These are phyloP conservation scores for Prenolepis imparis DNA, from an alignment of 2,888 invertebrate species.

Conservation along the genomic window DNA sequence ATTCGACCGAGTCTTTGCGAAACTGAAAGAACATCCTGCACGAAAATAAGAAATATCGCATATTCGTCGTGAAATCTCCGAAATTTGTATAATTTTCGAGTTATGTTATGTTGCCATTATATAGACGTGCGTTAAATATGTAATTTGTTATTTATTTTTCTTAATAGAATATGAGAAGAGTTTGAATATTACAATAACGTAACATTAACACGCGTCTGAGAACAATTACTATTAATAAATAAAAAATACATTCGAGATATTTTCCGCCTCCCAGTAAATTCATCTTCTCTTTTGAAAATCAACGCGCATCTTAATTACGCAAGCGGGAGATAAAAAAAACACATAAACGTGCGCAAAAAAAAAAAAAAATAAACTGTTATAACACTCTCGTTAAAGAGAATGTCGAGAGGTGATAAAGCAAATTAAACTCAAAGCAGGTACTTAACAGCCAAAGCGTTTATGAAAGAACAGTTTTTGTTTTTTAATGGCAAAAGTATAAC, in stretches of 20 bases:
- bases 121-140: background rate
- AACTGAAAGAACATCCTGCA: slow-evolving; percentile 1
- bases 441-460: slow-evolving; percentile 24
- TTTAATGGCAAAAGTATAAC: slow-evolving; percentile 4
- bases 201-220: background rate
- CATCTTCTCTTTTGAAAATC: background rate
- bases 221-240: background rate
- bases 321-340: background rate
- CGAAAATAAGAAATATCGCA: background rate
- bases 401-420: slow-evolving; percentile 3
- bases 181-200: background rate
- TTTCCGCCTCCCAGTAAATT: background rate
- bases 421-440: slow-evolving; percentile 40
- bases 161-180: background rate
- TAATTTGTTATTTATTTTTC: background rate
- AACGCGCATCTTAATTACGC: background rate
- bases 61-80: background rate
- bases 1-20: slow-evolving; percentile 55
- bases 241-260: slow-evolving; percentile 10
- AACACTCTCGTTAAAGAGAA: slow-evolving; percentile 25
- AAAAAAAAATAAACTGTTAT: slow-evolving; percentile 11
- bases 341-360: background rate
- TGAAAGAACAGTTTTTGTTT: background rate
- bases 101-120: background rate
- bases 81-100: too few relatives aligned